Conservation (phyloP, 2,888 invertebrate genomes). For the Ceramica pisi region DNA sequence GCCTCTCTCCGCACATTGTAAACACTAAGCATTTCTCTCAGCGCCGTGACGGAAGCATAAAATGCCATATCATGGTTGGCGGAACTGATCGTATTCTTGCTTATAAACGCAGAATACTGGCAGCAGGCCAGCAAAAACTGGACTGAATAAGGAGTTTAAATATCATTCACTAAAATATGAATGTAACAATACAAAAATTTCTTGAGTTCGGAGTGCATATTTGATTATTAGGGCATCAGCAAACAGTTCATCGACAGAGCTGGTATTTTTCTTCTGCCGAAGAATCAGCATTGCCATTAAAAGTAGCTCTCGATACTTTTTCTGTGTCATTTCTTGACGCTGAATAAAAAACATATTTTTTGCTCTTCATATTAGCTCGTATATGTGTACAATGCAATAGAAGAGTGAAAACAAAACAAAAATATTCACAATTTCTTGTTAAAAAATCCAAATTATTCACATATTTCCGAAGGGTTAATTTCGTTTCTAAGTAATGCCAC, state of each 20-base stretch:
- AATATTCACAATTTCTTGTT: too few relatives aligned
- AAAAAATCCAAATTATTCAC: slow-evolving; percentile 36
- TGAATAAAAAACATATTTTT: too few relatives aligned
- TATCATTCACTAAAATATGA: slow-evolving; percentile 26
- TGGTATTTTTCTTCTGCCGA: too few relatives aligned
- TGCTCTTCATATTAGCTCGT: too few relatives aligned
- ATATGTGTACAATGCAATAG: too few relatives aligned
- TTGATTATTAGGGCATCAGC: too few relatives aligned
- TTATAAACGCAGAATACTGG: slow-evolving; percentile 53
- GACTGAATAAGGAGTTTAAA: slow-evolving; percentile 54
- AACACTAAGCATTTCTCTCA: slow-evolving; percentile 52
- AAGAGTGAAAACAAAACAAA: too few relatives aligned
- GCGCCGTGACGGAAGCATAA: slow-evolving; percentile 46
- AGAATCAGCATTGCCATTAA: too few relatives aligned
- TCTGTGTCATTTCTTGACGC: too few relatives aligned
- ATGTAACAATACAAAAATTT: slow-evolving; percentile 23
- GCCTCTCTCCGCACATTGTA: slow-evolving; percentile 30
- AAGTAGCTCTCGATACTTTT: too few relatives aligned
- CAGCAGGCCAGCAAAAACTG: slow-evolving; percentile 47
- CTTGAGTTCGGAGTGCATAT: neutral
- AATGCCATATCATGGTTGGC: slow-evolving; percentile 56
- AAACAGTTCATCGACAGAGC: too few relatives aligned
- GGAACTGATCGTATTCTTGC: slow-evolving; percentile 55
- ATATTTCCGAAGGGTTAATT: slow-evolving; percentile 42
- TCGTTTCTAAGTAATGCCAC: slow-evolving; percentile 25